Conservation (phyloP, 2,888 invertebrate species). For the Dioctria linearis region DNA sequence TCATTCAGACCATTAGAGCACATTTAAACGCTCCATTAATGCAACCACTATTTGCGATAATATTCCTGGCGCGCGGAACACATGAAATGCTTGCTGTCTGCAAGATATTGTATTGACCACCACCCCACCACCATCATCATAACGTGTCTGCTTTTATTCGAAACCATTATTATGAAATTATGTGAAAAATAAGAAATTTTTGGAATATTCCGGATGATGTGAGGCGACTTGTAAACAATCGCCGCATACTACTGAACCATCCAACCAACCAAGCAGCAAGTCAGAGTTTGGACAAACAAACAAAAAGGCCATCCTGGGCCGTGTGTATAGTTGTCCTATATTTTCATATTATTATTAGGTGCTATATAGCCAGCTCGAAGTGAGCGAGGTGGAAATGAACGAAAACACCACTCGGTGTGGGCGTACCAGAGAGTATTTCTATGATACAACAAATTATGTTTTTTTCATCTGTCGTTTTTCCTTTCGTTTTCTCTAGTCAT, state of each 20-base stretch:
- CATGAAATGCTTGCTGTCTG: conserved; percentile 16
- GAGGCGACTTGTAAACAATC: conserved; percentile 35
- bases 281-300: conserved; percentile 21
- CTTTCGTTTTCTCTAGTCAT: conserved; percentile 30
- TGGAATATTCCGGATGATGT: conserved; percentile 29
- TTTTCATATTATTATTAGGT: conserved; percentile 47
- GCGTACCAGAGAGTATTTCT: conserved; percentile 36
- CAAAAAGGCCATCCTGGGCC: conserved; percentile 25
- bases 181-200: conserved; percentile 38
- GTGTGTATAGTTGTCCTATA: conserved; percentile 34
- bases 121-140: not conserved
- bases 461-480: conserved; percentile 44
- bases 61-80: conserved; percentile 44
- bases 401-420: conserved; percentile 15
- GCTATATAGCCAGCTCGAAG: conserved; percentile 22
- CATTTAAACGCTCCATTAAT: conserved; percentile 55
- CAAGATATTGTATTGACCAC: not conserved
- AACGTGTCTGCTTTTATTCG: conserved; percentile 13
- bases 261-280: not conserved
- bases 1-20: conserved; percentile 55
- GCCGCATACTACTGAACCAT: too few relatives aligned
- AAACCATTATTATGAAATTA: conserved; percentile 29
- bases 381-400: not conserved
- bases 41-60: conserved; percentile 45
- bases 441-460: conserved; percentile 46